These are phyloP conservation scores for Melieria crassipennis DNA, from an alignment of 2,888 invertebrate species.

Conservation along the genomic window DNA sequence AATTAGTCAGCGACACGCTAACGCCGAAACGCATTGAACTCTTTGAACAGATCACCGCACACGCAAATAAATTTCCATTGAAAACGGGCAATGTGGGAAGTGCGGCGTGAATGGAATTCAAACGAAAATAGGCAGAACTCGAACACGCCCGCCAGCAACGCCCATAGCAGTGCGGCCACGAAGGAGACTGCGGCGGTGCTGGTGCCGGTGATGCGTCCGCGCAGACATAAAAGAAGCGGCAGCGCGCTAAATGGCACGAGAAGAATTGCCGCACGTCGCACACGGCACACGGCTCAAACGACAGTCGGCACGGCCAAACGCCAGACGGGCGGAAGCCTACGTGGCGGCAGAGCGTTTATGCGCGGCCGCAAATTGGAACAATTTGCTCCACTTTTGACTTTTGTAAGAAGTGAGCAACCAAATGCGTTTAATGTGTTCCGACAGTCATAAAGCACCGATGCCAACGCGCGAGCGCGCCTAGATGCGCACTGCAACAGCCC, in stretches of 20 bases:
- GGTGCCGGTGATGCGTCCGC: too few species aligned
- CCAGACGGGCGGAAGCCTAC: too few species aligned
- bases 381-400: background rate
- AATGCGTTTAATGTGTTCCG: background rate
- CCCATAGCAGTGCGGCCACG: background rate
- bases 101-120: background rate
- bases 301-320: too few species aligned
- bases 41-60: background rate
- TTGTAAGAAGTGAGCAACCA: background rate
- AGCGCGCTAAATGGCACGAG: too few species aligned
- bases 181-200: too few species aligned
- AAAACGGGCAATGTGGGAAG: background rate
- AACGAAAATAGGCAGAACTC: background rate
- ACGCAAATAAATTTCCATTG: conserved; percentile 9
- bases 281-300: too few species aligned
- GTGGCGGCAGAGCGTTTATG: too few species aligned
- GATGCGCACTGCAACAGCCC: too few species aligned
- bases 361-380: background rate
- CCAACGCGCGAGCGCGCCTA: background rate
- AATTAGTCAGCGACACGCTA: conserved; percentile 6
- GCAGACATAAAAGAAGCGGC: too few species aligned
- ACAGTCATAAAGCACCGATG: background rate
- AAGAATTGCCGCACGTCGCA: too few species aligned
- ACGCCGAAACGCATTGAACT: conserved; percentile 6
- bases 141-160: conserved; percentile 1